Evolutionary conservation across 92 coral and sea anemone genomes (phyloP).

Genomic region (Zoanthus sansibaricus): DNA sequence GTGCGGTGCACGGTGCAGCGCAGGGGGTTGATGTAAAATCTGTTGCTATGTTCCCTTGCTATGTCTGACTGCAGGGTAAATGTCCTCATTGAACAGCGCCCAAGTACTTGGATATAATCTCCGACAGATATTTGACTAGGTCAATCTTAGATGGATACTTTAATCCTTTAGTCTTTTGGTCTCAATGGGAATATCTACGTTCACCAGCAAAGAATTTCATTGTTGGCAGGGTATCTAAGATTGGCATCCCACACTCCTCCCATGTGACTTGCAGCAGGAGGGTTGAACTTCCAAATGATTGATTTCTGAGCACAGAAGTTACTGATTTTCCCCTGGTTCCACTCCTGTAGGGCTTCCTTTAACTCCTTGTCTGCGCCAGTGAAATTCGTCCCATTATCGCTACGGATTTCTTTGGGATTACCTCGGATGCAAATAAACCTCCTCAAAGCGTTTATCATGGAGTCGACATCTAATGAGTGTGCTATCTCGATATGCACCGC

Average conservation of each 20-base stretch:
- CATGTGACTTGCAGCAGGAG: background rate
- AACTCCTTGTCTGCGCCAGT: conserved; percentile 12
- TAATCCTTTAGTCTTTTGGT: too few species aligned
- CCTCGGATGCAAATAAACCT: background rate
- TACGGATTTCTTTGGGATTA: background rate
- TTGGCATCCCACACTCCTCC: background rate
- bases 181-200: too few species aligned
- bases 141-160: too few species aligned
- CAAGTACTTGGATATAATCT: too few species aligned
- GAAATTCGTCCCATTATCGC: background rate
- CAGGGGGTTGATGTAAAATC: too few species aligned
- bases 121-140: too few species aligned
- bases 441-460: conserved; percentile 64
- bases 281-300: conserved; percentile 1
- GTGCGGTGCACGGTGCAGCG: too few species aligned
- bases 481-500: conserved; percentile 67
- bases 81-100: too few species aligned
- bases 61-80: too few species aligned
- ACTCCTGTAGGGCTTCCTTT: background rate
- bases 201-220: too few species aligned
- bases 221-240: too few species aligned
- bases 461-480: conserved; percentile 54
- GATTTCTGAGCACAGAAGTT: conserved; percentile 10
- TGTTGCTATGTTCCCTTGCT: too few species aligned
- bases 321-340: background rate